Evolutionary conservation across 2,113 vertebrate species (phyloP).

Genomic region (Hippoglossus stenolepis): DNA sequence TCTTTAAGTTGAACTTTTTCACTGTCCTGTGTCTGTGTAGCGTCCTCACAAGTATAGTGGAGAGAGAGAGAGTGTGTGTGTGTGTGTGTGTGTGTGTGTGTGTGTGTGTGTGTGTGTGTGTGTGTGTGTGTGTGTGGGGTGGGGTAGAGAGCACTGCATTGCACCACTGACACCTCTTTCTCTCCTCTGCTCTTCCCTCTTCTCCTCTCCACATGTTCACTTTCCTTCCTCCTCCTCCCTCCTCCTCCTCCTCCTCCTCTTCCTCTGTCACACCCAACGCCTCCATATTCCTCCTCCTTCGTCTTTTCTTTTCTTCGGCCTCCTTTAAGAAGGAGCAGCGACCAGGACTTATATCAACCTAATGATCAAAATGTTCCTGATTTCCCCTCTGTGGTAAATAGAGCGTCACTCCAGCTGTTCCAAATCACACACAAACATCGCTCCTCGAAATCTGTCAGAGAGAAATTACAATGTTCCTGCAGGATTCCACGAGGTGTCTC

Average conservation of each 20-base stretch:
- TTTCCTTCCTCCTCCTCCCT: too few species aligned
- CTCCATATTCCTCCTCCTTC: background rate
- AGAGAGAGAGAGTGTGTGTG: constrained; percentile 13
- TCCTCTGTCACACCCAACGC: background rate
- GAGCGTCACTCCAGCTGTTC: too few species aligned
- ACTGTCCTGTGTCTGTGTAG: background rate
- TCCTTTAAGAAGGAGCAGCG: background rate
- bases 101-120: constrained; percentile 13
- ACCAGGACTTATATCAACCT: background rate
- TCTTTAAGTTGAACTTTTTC: background rate
- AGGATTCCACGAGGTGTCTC: too few species aligned
- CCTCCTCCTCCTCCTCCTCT: too few species aligned
- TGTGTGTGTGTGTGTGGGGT: constrained; percentile 16
- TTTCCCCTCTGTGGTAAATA: too few species aligned
- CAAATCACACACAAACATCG: too few species aligned
- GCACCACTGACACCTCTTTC: constrained; percentile 65
- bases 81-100: constrained; percentile 13
- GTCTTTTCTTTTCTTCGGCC: background rate
- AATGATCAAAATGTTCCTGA: too few species aligned
- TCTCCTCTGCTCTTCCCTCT: constrained; percentile 29
- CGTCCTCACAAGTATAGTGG: background rate
- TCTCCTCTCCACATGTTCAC: too few species aligned
- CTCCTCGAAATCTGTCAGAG: too few species aligned
- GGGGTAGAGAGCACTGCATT: constrained; percentile 69
- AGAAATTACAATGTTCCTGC: too few species aligned